Evolutionary conservation across 2,797 vertebrate species (phyloP), one percentile per base, ranked within the genome.

Genomic region (Silurus lanzhouensis): DNA sequence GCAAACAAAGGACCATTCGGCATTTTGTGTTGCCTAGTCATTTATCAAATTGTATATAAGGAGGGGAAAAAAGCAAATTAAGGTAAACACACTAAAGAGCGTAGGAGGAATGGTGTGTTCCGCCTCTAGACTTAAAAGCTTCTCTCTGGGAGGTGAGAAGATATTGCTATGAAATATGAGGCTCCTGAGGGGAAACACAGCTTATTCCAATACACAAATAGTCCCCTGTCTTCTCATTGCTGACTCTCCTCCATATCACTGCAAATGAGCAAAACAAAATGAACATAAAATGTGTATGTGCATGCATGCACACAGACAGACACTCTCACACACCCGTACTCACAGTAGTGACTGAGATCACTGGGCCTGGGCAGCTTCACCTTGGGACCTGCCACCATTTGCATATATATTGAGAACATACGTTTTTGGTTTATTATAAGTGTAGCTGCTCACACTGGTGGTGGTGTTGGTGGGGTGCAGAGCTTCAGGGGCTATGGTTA

Each of bases 381-480:
- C 95, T 93, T 93, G 95, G 94, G 94, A 95, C 95, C 81, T 89
- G 88, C 91, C 90, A 80, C 90, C 92, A 96, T 97, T 96, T 97
- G 96, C 96, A 96, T 97, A 96, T 97, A 96, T 96, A 97, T 96
- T 96, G 95, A 95, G 95, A 95, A 94, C 95, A 96, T 96, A 95
- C 95, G 95, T 95, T 96, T 95, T 96, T 95, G 92, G 93, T 94
- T 95, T 95, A 90, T 91, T 88, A 95, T 95, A 94, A 95, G 93
- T 94, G 94, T 94, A 92, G 93, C 93, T 92, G 91, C 92, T 94
- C 92, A 83, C 64, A 71, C 71, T 88, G 76, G 52, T 46, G 70
- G 72, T 79, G 63, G 61, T 68, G 81, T 46, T 83, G 66, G 44
- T 48, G 74, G 19, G 57, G 81, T 63, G 75, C 6, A 57, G 57